Evolutionary conservation across 2,888 invertebrate genomes (phyloP), one percentile per base, ranked within the genome.

Genomic region (Griposia aprilina): DNA sequence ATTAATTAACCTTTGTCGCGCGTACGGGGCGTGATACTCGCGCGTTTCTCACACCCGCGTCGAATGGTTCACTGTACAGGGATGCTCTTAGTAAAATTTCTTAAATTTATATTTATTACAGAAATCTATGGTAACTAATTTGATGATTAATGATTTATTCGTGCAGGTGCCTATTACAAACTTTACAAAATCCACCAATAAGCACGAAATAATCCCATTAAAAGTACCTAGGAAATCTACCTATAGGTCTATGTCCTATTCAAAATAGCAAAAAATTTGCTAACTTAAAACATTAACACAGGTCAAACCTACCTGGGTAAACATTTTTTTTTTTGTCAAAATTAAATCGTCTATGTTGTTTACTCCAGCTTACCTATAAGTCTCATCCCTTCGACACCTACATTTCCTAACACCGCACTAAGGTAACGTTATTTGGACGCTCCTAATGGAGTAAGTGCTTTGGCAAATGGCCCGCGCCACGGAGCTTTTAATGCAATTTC

Each of bases 401-500:
- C 85, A 89, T 87, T 86, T 81, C 76, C 86, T 82, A 87, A 92
- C 92, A 91, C 93, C 94, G 91, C 94, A 94, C 96, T 95, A 92
- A 94, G 93, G 92, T 96, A 96, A 96, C 95, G 93, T 94, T 96
- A 96, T 96, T 96, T 96, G 95, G 94, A 92, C 93, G 93, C 93
- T 89, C 91, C 94, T 97, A 96, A 97, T 96, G 93, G 94, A 96
- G 93, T 96, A 96, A 97, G 96, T 96, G 96, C 96, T 95, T 93
- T 92, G 93, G 90, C 94, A 96, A 96, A 96, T 96, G 96, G 96
- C 93, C 93, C 93, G 94, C 91, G 96, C 95, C 94, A 93, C 95
- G 95, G 94, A 94, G 96, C 96, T 96, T 96, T 96, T 97, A 97
- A 97, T 97, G 94, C 95, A 96, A 97, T 97, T 96, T 95, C 90